phyloP scores from a whole-genome alignment of 2,113 vertebrate genomes.

The Thryonomys swinderianus region DNA sequence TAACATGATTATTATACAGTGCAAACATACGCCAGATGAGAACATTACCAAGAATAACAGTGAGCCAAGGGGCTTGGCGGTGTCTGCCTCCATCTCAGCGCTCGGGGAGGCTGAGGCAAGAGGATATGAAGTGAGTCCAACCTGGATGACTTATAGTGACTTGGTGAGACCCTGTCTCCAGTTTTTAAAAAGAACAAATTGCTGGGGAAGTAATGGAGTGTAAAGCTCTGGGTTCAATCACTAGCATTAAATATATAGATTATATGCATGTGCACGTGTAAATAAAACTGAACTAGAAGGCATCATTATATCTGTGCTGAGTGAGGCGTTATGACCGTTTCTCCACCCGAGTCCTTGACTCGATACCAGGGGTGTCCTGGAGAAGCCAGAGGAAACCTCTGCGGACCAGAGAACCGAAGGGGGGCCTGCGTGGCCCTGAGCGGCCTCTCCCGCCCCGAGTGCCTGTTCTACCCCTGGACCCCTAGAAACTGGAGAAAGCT shows the following conservation, averaged over 20 bases:
- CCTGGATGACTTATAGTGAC: neutral
- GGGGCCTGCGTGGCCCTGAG: neutral
- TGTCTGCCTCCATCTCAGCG: neutral
- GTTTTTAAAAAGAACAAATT: neutral
- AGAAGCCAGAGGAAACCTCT: constrained; percentile 49
- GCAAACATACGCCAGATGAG: no score
- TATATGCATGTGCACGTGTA: no score
- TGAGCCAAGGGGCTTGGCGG: neutral
- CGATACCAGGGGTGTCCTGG: constrained; percentile 71
- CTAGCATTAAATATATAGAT: neutral
- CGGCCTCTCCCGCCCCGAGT: neutral
- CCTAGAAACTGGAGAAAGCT: neutral
- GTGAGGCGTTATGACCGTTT: constrained; percentile 51
- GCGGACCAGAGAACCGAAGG: neutral
- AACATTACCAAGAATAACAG: neutral
- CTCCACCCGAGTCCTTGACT: constrained; percentile 69
- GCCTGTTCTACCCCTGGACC: neutral
- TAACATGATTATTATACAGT: neutral
- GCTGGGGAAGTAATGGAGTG: neutral
- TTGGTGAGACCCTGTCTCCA: neutral
- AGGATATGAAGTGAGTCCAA: neutral
- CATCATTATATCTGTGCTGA: constrained; percentile 61
- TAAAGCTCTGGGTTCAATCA: neutral
- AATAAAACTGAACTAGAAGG: neutral
- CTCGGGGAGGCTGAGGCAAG: neutral